phyloP scores from a whole-genome alignment of 2,888 invertebrate species.

The Tholera decimalis region DNA sequence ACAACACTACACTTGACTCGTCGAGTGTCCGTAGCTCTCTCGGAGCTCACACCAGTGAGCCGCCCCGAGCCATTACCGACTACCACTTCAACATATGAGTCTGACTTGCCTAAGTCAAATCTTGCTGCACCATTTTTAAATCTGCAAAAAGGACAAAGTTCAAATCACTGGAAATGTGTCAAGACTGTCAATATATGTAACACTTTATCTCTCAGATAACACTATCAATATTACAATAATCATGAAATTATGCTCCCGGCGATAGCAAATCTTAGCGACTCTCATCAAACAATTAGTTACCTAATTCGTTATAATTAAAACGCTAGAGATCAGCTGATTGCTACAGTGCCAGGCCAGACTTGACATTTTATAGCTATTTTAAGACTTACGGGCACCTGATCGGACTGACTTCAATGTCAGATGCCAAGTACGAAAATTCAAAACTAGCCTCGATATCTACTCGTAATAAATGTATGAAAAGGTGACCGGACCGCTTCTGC shows the following conservation, averaged over 20 bases:
- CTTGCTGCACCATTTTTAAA: conserved; percentile 91
- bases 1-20: conserved; percentile 85
- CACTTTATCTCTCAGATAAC: conserved; percentile 74
- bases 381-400: conserved; percentile 89
- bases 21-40: conserved; percentile 77
- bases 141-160: conserved; percentile 82
- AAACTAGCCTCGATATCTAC: conserved; percentile 56
- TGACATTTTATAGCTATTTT: conserved; percentile 90
- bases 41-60: conserved; percentile 84
- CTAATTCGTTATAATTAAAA: conserved; percentile 88
- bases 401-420: conserved; percentile 88
- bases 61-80: conserved; percentile 81
- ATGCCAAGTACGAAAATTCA: conserved; percentile 74
- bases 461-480: conserved; percentile 61
- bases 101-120: conserved; percentile 88
- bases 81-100: conserved; percentile 74
- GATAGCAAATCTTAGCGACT: conserved; percentile 75
- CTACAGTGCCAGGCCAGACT: conserved; percentile 88
- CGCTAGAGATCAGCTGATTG: conserved; percentile 89
- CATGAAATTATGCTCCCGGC: conserved; percentile 73
- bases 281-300: conserved; percentile 77
- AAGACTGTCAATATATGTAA: conserved; percentile 73
- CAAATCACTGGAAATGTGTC: conserved; percentile 76
- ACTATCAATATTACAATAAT: conserved; percentile 77
- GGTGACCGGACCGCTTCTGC: conserved; percentile 53